Evolutionary conservation across 2,797 vertebrate genomes (phyloP).

Genomic region (Spondyliosoma cantharus): DNA sequence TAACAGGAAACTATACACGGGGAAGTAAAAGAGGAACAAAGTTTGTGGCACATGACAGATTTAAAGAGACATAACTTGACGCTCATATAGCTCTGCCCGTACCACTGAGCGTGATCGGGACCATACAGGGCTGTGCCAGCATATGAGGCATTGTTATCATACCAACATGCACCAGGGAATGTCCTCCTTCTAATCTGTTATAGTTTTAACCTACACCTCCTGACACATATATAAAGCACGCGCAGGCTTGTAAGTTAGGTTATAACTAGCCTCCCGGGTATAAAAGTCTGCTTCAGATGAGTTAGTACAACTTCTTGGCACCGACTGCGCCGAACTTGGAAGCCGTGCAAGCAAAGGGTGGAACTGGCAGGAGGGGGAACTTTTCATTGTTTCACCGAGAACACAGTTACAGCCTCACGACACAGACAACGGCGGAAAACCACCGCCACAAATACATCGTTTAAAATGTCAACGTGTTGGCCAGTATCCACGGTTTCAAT

Average conservation of each 20-base stretch:
- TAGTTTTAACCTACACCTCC: not conserved
- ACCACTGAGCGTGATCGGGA: not conserved
- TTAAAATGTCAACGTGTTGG: not conserved
- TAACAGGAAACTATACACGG: not conserved
- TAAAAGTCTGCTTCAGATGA: not conserved
- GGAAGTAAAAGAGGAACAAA: conserved; percentile 36
- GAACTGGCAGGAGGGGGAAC: conserved; percentile 57
- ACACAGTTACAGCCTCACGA: conserved; percentile 13
- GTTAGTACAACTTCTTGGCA: conserved; percentile 12
- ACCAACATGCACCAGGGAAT: conserved; percentile 27
- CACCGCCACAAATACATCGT: not conserved
- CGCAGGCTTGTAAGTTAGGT: no score
- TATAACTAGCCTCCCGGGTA: no score
- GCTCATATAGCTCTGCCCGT: not conserved
- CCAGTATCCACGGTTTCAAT: not conserved
- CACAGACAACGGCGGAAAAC: not conserved
- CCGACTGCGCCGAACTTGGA: conserved; percentile 49
- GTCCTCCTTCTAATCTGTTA: not conserved
- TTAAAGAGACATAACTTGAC: not conserved
- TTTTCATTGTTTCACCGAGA: conserved; percentile 64
- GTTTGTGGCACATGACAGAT: conserved; percentile 4
- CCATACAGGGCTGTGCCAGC: not conserved
- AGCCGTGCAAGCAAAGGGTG: conserved; percentile 63
- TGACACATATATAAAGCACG: no score
- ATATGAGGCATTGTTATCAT: conserved; percentile 56